Conservation (phyloP, 1,140 invertebrate genomes). For the Euborellia annulipes region DNA sequence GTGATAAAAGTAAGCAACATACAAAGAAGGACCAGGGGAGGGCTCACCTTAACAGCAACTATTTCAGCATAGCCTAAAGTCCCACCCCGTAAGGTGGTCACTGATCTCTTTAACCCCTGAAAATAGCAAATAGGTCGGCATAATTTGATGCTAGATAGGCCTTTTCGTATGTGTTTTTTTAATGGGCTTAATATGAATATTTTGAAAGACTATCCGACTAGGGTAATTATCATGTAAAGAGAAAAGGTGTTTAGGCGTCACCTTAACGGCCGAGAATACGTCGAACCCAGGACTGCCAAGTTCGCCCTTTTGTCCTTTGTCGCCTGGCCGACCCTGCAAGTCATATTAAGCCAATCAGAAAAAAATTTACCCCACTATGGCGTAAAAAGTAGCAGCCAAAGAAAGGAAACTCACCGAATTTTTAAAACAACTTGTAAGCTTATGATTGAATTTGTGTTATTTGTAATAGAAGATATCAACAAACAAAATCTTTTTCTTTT, state of each 20-base stretch:
- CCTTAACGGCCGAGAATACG: constrained; percentile 79
- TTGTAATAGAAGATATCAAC: no score
- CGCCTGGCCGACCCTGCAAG: constrained; percentile 65
- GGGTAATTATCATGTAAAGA: no score
- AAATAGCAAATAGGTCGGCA: constrained; percentile 8
- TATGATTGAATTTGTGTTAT: no score
- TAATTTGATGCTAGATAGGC: no score
- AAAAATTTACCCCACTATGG: no score
- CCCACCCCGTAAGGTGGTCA: constrained; percentile 72
- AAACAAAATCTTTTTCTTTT: no score
- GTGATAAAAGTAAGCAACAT: not conserved
- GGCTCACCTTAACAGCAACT: constrained; percentile 82
- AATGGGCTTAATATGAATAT: no score
- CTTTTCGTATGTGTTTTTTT: no score
- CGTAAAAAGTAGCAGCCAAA: no score
- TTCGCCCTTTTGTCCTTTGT: constrained; percentile 76
- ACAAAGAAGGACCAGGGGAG: not conserved
- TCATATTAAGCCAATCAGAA: constrained; percentile 1
- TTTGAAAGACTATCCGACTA: no score
- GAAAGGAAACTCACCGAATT: no score
- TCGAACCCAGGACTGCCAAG: constrained; percentile 74
- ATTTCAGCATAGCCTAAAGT: constrained; percentile 83
- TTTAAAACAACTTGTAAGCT: no score
- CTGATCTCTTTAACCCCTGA: constrained; percentile 77
- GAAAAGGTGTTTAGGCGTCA: constrained; percentile 25